Base-by-base conservation (phyloP, 1,140 invertebrate genomes). In the Mizuhopecten yessoensis region DNA sequence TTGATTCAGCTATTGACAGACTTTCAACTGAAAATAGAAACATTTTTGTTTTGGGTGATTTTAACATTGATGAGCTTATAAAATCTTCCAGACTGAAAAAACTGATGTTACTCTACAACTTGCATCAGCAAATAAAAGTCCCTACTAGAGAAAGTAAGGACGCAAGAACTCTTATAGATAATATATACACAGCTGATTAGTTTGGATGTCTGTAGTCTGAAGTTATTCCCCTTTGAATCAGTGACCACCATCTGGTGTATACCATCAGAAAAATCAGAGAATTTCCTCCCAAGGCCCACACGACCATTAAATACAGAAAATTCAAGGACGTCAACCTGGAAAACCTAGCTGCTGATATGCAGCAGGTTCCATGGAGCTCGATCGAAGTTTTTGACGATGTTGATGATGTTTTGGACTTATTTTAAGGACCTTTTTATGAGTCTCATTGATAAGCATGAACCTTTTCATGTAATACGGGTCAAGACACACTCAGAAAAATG, bases 231-330 rank as follows among this genome's bases (percentile, higher is more conserved):
- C 87, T 88, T 34, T 5, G 49, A 9, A 49, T 91, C 34, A 91
- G 90, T 57, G 90, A 86, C 34, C 90, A 91, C 86, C 87, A 90
- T 49, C 45, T 49, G 45, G 45, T 49, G 11, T 23, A 49, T 49
- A 49, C 45, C 20, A 49, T 49, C 3, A 49, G 45, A 49, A 49
- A 49, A 49, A 49, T 13, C 36, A 49, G 45, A 49, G 45, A 20
- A 49, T 49, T 49, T 49, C 10, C 45, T 49, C 45, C 45, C 45
- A 20, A 49, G 20, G 20, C 45, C 20, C 45, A 75, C 57, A 75
- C 57, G 57, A 75, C 57, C 29, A 75, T 75, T 13, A 75, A 75
- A 75, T 75, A 75, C 57, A 29, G 57, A 29, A 75, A 75, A 75
- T 75, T 75, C 57, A 75, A 75, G n/a, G 57, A 75, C 11, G 57